A percentile compares a stretch with the other conserved stretches of the same genome.
Evolutionary conservation across 2,113 vertebrate species (phyloP).

Genomic region (Odocoileus virginianus): DNA sequence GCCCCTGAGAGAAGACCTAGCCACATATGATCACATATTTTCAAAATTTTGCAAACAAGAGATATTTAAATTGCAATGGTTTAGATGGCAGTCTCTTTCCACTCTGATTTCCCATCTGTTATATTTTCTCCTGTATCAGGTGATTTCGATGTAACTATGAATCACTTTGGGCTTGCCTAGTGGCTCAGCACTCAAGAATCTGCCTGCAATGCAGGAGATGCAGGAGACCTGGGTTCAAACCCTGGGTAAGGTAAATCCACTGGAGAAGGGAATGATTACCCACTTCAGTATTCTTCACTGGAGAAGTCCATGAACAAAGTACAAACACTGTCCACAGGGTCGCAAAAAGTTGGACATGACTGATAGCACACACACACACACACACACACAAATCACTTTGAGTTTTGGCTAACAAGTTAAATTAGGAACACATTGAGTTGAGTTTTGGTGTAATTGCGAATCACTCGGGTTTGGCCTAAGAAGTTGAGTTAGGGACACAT

Average conservation of each 20-base stretch:
- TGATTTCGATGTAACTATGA: background rate
- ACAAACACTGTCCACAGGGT: background rate
- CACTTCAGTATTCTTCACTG: background rate
- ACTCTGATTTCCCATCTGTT: background rate
- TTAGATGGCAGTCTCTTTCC: background rate
- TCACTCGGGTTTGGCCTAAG: background rate
- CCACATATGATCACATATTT: background rate
- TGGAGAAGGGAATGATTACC: background rate
- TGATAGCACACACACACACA: rapidly evolving
- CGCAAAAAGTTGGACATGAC: background rate
- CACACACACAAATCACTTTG: background rate
- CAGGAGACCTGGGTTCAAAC: background rate
- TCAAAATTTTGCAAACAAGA: background rate
- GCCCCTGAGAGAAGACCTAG: background rate
- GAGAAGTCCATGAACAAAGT: background rate
- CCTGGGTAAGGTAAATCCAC: background rate
- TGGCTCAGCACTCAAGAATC: too few species aligned
- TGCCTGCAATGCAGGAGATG: background rate
- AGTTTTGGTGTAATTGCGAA: background rate
- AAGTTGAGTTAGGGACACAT: background rate
- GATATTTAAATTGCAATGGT: background rate
- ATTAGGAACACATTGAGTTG: background rate
- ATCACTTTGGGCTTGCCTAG: background rate
- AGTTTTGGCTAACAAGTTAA: background rate
- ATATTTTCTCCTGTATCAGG: background rate